phyloP scores from a whole-genome alignment of 2,888 invertebrate species.

The Clanis bilineata region DNA sequence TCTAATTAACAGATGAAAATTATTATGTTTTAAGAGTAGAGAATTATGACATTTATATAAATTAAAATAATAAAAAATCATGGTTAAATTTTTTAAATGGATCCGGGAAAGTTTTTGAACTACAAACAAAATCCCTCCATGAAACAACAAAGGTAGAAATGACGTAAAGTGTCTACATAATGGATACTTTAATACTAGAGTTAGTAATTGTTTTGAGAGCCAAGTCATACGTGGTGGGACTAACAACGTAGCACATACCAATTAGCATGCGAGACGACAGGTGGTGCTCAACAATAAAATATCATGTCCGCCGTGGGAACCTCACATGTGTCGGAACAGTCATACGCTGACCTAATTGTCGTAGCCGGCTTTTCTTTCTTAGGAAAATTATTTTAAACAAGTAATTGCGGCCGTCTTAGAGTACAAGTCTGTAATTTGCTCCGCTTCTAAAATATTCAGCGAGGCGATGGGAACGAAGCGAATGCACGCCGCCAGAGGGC shows the following conservation, averaged over 20 bases:
- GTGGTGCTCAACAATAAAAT: constrained; percentile 36
- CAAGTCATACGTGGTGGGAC: background rate
- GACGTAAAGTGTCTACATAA: background rate
- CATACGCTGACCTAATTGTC: constrained; percentile 64
- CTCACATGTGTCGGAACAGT: constrained; percentile 49
- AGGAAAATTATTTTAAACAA: constrained; percentile 52
- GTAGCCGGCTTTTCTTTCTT: constrained; percentile 41
- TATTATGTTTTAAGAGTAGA: too few species aligned
- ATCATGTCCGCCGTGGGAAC: constrained; percentile 50
- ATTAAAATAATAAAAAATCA: too few species aligned
- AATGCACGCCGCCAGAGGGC: constrained; percentile 38
- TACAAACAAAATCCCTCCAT: background rate
- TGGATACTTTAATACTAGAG: background rate
- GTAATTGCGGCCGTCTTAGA: constrained; percentile 56
- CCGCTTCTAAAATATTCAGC: constrained; percentile 72
- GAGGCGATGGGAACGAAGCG: constrained; percentile 55
- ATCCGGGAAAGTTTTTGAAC: too few species aligned
- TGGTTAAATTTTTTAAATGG: too few species aligned
- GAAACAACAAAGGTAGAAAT: background rate
- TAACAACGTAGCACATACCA: background rate
- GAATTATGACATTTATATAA: too few species aligned
- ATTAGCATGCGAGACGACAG: constrained; percentile 31
- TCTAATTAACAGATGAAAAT: too few species aligned
- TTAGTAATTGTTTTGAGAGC: constrained; percentile 10
- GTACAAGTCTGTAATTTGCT: constrained; percentile 69